Base-by-base conservation (phyloP, 2,797 vertebrate species). In the Meda fulgida region DNA sequence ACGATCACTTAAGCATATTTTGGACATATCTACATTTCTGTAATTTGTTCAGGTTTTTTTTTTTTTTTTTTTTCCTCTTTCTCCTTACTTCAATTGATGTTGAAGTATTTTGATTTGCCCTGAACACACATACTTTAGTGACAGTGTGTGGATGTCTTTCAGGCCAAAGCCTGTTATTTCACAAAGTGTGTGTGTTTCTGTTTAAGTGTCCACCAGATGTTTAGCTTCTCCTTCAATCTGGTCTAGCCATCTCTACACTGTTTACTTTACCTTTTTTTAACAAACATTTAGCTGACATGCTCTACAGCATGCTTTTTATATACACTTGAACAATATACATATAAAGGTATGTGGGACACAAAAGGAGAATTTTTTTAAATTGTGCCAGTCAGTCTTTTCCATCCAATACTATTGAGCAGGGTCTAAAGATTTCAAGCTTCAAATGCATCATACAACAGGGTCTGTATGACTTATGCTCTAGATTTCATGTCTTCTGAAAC, bases 241-340 rank as follows among this genome's bases (percentile, higher is more conserved):
- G 95, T 96, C 95, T 96, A 94, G 95, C 94, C 95, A 96, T 96
- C 96, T 94, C 84, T 89, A 92, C 86, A 89, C 84, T 40, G 26
- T 67, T 43, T 63, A 31, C 58, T 86, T 72, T 53, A 75, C 63
- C 26, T 46, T 46, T 83, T 66, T 75, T 58, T 53, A 36, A 83
- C 31, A 82, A 82, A 18, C 34, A 40, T 66, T 75, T 48, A 78
- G 70, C 23, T 75, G 60, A 29, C 36, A 75, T 72, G 18, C 40
- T 53, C 34, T 67, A 43, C 55, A 29, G 34, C 53, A 48, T 8
- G 6, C 16, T 46, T 46, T 72, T 72, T 82, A 23, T 48, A 18
- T 66, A 48, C 31, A 19, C 51, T 65, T 75, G 8, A 29, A 31
- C 7, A 34, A 55, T 36, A 51, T 66, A 16, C n/a, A 36, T 23